These are phyloP conservation scores for Callipepla californica DNA, from an alignment of 2,113 vertebrate genomes.

Conservation along the genomic window DNA sequence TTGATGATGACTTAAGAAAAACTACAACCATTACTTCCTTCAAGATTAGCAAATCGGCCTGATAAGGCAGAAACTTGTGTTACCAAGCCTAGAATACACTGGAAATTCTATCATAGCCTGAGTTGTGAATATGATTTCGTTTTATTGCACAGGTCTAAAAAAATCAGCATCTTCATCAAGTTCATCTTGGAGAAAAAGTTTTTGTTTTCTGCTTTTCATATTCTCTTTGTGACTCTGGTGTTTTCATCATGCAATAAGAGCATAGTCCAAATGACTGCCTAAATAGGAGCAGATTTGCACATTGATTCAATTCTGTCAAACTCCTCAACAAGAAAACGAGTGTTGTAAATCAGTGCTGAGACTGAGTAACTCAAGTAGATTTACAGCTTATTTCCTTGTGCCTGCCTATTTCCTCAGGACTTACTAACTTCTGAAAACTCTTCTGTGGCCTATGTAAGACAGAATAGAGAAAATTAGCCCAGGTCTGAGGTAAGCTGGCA, in stretches of 20 bases:
- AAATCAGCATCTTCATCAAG: neutral
- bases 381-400: conserved; percentile 4
- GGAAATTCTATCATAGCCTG: neutral
- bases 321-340: neutral
- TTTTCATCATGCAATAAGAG: neutral
- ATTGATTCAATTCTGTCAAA: conserved; percentile 16
- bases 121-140: neutral
- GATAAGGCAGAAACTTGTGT: neutral
- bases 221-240: neutral
- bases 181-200: neutral
- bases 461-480: neutral
- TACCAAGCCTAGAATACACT: neutral
- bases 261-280: neutral
- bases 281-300: neutral
- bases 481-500: neutral
- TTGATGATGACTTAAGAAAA: neutral
- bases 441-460: neutral
- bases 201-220: neutral
- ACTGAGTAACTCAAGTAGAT: neutral
- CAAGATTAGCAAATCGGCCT: neutral
- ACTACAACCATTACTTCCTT: neutral
- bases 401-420: neutral
- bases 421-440: conserved; percentile 15
- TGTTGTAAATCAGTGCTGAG: conserved; percentile 34
- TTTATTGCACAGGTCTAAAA: neutral